Conservation (phyloP, 1,140 invertebrate genomes). For the Orius insidiosus region DNA sequence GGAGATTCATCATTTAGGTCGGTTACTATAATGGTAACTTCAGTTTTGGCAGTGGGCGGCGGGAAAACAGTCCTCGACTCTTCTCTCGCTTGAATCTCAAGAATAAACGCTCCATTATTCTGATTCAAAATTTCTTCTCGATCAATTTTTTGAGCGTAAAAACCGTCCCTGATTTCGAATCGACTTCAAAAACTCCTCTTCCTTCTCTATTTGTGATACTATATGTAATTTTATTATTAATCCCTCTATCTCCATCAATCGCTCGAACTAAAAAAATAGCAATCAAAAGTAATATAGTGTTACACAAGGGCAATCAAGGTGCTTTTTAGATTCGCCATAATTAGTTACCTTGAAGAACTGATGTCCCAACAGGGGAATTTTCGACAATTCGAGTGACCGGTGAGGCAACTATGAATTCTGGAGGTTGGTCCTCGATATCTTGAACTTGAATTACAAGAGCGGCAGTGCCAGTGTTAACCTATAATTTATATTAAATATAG, state of each 20-base stretch:
- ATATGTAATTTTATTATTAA: constrained; percentile 77
- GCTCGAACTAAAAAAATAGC: constrained; percentile 49
- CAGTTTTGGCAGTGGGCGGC: constrained; percentile 58
- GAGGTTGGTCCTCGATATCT: constrained; percentile 80
- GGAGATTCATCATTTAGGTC: constrained; percentile 92
- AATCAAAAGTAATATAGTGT: background rate
- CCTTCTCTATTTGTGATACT: constrained; percentile 51
- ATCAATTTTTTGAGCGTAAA: constrained; percentile 60
- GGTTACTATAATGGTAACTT: constrained; percentile 81
- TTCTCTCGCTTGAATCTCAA: constrained; percentile 64
- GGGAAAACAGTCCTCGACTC: constrained; percentile 38
- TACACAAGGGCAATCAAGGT: no score
- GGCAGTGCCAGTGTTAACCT: constrained; percentile 67
- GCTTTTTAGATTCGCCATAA: no score
- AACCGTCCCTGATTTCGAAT: constrained; percentile 59
- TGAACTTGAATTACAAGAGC: constrained; percentile 71
- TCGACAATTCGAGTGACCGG: constrained; percentile 74
- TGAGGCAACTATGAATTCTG: constrained; percentile 71
- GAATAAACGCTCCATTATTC: constrained; percentile 68
- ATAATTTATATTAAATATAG: constrained; percentile 2
- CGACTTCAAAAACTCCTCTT: constrained; percentile 52
- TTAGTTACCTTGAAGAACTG: constrained; percentile 56
- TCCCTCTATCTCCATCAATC: constrained; percentile 77
- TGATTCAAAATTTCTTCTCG: constrained; percentile 61
- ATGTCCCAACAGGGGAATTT: constrained; percentile 60